Conservation (phyloP, 2,888 invertebrate genomes). For the Lycaena phlaeas region DNA sequence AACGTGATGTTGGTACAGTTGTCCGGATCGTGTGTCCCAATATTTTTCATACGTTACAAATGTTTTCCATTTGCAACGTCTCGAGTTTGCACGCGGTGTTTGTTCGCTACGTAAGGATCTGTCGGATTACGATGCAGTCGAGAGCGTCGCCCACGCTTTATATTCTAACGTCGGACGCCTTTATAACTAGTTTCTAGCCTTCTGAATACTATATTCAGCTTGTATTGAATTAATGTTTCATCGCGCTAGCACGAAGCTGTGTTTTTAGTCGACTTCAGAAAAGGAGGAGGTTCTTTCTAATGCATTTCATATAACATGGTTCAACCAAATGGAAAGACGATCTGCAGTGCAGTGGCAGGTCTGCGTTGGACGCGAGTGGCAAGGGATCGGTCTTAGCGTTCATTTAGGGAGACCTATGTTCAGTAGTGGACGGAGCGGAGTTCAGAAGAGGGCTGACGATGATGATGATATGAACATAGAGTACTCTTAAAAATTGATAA, state of each 20-base stretch:
- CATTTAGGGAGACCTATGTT: too few relatives aligned
- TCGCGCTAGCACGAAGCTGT: not conserved
- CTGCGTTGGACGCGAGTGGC: too few relatives aligned
- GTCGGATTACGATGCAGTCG: conserved; percentile 3
- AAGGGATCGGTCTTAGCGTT: too few relatives aligned
- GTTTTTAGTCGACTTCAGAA: too few relatives aligned
- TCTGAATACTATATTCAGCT: conserved; percentile 3
- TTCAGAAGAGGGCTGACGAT: too few relatives aligned
- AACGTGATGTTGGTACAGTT: not conserved
- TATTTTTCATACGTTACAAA: conserved; percentile 7
- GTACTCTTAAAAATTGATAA: too few relatives aligned
- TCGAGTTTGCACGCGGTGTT: conserved; percentile 4
- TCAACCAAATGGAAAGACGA: too few relatives aligned
- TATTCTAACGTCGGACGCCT: conserved; percentile 6
- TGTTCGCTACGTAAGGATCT: conserved; percentile 5
- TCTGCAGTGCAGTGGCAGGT: too few relatives aligned
- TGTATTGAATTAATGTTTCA: conserved; percentile 5
- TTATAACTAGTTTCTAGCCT: conserved; percentile 3
- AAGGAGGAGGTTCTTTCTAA: too few relatives aligned
- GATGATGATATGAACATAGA: too few relatives aligned
- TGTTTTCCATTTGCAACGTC: conserved; percentile 10
- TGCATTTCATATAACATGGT: too few relatives aligned
- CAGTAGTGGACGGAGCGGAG: too few relatives aligned
- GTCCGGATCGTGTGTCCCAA: conserved; percentile 1
- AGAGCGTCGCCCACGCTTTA: conserved; percentile 1